Percentiles rank a stretch among this genome's conserved stretches.
Evolutionary conservation across 2,888 invertebrate genomes (phyloP).

Genomic region (Alsophila aescularia): DNA sequence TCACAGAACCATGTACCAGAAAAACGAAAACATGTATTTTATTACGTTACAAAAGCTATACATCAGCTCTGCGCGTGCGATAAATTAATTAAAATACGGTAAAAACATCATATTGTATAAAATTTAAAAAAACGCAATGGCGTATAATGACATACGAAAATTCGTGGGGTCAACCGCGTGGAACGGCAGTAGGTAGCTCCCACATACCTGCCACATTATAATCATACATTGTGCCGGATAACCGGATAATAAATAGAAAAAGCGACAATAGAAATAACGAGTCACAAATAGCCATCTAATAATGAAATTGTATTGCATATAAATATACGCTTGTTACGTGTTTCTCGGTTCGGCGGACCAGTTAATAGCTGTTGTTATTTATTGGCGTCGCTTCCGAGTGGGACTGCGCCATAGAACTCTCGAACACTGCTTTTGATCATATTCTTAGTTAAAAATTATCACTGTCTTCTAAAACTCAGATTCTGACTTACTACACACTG

Average conservation of each 20-base stretch:
- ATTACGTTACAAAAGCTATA: conserved; percentile 28
- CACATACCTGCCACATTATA: conserved; percentile 75
- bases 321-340: conserved; percentile 74
- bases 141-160: conserved; percentile 32
- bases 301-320: conserved; percentile 77
- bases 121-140: conserved; percentile 13
- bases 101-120: conserved; percentile 32
- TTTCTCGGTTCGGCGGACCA: conserved; percentile 75
- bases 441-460: no score
- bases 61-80: conserved; percentile 29
- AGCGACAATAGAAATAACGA: conserved; percentile 82
- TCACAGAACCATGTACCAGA: conserved; percentile 38
- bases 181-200: conserved; percentile 63
- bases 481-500: no score
- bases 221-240: conserved; percentile 80
- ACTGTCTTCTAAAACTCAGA: no score
- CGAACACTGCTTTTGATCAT: conserved; percentile 18
- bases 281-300: conserved; percentile 80
- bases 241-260: conserved; percentile 81
- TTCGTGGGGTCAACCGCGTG: conserved; percentile 58
- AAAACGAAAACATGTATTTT: conserved; percentile 38
- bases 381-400: conserved; percentile 66
- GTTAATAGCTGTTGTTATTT: conserved; percentile 72
- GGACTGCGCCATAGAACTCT: conserved; percentile 15
- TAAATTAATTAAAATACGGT: conserved; percentile 39